These are phyloP conservation scores for Dolichoris vasculosae DNA, from an alignment of 1,140 invertebrate species.

Conservation along the genomic window DNA sequence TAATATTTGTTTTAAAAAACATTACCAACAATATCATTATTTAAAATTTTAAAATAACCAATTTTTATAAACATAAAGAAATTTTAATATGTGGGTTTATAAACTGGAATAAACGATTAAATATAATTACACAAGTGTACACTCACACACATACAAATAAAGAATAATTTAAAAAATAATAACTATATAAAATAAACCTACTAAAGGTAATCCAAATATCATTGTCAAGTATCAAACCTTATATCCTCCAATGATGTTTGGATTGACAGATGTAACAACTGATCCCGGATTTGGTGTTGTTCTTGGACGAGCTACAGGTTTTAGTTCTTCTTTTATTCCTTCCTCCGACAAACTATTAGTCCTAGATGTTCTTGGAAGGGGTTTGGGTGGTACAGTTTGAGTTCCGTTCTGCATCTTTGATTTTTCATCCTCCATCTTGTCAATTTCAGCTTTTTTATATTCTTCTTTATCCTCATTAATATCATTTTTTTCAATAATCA, in stretches of 20 bases:
- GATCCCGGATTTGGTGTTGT: conserved; percentile 77
- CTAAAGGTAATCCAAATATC: conserved; percentile 33
- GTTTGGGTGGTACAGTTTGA: conserved; percentile 80
- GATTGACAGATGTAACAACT: conserved; percentile 76
- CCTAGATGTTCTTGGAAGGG: conserved; percentile 81
- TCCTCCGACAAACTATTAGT: conserved; percentile 79
- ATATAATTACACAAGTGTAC: conserved; percentile 44
- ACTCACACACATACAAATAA: conserved; percentile 49
- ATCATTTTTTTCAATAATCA: conserved; percentile 60
- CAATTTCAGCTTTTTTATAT: conserved; percentile 60
- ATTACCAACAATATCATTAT: neutral
- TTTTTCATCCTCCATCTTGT: conserved; percentile 66
- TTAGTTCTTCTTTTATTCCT: conserved; percentile 74
- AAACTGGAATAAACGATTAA: conserved; percentile 39
- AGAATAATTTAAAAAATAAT: conserved; percentile 26
- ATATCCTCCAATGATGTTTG: conserved; percentile 78
- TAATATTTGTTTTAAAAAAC: neutral
- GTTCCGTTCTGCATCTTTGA: conserved; percentile 68
- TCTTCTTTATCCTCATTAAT: conserved; percentile 55
- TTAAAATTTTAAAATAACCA: neutral
- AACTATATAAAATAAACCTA: conserved; percentile 37
- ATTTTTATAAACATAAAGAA: conserved; percentile 10
- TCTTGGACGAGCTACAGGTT: conserved; percentile 83
- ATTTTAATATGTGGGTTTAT: neutral
- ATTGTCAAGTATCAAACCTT: conserved; percentile 76